phyloP scores from a whole-genome alignment of 2,797 vertebrate species.

The Gymnocypris eckloni region DNA sequence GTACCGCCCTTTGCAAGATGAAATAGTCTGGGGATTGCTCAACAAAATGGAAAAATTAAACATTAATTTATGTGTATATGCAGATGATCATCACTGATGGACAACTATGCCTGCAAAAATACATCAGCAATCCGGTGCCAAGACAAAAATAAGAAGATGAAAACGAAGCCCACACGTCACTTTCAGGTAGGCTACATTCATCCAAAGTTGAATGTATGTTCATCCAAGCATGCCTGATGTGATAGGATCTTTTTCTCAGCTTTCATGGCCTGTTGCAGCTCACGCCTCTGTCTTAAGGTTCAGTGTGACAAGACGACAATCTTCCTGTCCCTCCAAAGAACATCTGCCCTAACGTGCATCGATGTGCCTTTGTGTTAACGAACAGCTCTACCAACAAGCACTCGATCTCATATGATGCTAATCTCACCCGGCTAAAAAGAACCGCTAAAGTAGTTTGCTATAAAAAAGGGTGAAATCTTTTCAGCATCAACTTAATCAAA shows the following conservation, averaged over 20 bases:
- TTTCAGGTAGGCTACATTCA: too few species aligned
- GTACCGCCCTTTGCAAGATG: too few species aligned
- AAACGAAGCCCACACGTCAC: too few species aligned
- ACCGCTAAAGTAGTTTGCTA: constrained; percentile 26
- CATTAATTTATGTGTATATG: too few species aligned
- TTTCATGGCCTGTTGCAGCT: not conserved
- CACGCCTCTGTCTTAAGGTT: not conserved
- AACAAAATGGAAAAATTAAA: too few species aligned
- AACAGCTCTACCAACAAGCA: constrained; percentile 48
- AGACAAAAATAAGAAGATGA: too few species aligned
- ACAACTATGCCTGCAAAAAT: too few species aligned
- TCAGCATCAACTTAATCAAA: constrained; percentile 39
- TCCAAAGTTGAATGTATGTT: not conserved
- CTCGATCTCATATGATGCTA: constrained; percentile 62
- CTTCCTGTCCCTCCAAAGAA: constrained; percentile 9
- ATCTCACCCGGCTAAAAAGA: constrained; percentile 64
- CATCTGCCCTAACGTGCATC: constrained; percentile 7
- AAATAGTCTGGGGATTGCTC: too few species aligned
- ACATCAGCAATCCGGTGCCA: too few species aligned
- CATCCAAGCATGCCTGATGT: not conserved
- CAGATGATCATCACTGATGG: too few species aligned
- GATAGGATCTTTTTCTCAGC: constrained; percentile 20
- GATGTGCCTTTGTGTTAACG: constrained; percentile 10
- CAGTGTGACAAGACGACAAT: not conserved
- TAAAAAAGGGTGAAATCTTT: constrained; percentile 43